These are phyloP conservation scores for Anser brachyrhynchus DNA, from an alignment of 2,113 vertebrate species.

Conservation along the genomic window DNA sequence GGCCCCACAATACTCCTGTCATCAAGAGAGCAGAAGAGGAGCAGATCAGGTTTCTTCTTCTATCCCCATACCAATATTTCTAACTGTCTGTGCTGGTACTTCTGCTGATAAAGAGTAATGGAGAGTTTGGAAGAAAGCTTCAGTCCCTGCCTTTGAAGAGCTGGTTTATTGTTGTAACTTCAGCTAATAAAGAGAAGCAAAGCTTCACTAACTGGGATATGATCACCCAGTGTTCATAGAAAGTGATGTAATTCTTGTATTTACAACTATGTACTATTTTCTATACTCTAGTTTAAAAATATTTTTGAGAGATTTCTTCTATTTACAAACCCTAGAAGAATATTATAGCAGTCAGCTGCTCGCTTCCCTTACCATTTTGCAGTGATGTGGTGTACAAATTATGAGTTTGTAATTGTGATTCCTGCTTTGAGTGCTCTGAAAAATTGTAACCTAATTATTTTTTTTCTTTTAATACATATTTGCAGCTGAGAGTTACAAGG, in stretches of 20 bases:
- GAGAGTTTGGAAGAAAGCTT: background rate
- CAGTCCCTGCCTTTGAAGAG: background rate
- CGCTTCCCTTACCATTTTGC: background rate
- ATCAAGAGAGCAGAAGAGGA: background rate
- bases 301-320: constrained; percentile 35
- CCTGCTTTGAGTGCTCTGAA: constrained; percentile 32
- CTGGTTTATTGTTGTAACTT: background rate
- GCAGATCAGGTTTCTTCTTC: background rate
- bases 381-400: background rate
- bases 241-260: background rate
- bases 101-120: background rate
- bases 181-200: background rate
- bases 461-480: constrained; percentile 11
- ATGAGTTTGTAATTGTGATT: background rate
- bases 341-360: constrained; percentile 10
- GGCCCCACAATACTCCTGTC: background rate
- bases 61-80: background rate
- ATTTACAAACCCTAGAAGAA: constrained; percentile 15
- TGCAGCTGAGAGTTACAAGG: constrained; percentile 94
- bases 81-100: background rate
- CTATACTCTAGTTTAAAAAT: background rate
- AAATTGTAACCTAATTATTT: constrained; percentile 29
- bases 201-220: background rate
- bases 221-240: background rate
- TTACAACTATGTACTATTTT: constrained; percentile 13